These are phyloP conservation scores for Petromus typicus DNA, from an alignment of 2,113 vertebrate genomes.

Conservation along the genomic window DNA sequence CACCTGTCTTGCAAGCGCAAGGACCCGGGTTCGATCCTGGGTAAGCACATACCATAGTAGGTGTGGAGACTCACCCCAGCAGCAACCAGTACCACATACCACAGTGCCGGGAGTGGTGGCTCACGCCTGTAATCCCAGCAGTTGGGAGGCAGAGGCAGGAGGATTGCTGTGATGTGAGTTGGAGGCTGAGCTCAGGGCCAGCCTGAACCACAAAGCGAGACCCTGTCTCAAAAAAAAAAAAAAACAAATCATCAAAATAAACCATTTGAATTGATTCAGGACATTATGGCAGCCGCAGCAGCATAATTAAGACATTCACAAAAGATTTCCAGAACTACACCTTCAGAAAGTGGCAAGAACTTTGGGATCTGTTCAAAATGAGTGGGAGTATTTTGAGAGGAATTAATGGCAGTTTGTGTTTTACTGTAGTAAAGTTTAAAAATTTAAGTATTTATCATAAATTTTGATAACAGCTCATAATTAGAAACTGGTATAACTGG, in stretches of 20 bases:
- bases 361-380: neutral
- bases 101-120: no score
- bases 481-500: neutral
- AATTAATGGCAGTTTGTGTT: neutral
- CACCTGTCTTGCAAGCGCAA: no score
- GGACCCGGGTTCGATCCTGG: no score
- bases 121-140: no score
- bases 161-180: no score
- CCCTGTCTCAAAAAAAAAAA: no score
- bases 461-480: neutral
- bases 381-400: neutral
- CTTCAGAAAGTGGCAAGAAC: neutral
- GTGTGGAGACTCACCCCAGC: no score
- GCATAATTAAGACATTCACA: neutral
- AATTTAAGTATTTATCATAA: neutral
- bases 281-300: neutral
- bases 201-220: no score
- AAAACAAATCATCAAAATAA: neutral
- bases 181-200: no score
- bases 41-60: no score
- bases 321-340: neutral
- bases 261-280: neutral
- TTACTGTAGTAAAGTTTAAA: neutral
- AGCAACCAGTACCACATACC: no score
- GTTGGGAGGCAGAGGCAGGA: no score